phyloP scores from a whole-genome alignment of 2,888 invertebrate species.

The Philonicus albiceps region DNA sequence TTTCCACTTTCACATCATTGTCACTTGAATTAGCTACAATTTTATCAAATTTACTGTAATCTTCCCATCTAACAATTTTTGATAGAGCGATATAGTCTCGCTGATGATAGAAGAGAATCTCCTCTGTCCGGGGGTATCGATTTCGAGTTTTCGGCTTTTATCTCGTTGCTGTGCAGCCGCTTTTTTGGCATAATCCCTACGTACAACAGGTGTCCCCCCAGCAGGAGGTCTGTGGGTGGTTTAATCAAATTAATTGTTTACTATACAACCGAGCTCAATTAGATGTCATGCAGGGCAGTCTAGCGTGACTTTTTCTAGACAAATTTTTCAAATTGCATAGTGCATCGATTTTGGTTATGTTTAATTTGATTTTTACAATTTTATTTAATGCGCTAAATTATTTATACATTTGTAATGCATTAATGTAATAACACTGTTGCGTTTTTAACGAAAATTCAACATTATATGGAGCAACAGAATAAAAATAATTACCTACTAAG shows the following conservation, averaged over 20 bases:
- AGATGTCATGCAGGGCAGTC: background rate
- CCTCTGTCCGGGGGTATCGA: background rate
- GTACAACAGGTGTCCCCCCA: conserved; percentile 15
- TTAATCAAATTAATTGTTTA: background rate
- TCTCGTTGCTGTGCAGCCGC: background rate
- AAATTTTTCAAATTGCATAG: background rate
- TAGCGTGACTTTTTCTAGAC: background rate
- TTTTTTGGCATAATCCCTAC: background rate
- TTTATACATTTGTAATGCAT: background rate
- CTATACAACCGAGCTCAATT: background rate
- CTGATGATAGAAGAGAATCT: background rate
- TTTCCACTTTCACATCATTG: background rate
- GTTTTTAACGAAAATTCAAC: background rate
- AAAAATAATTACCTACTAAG: too few species aligned
- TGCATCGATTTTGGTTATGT: background rate
- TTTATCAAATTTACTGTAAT: background rate
- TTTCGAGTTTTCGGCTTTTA: background rate
- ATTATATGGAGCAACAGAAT: background rate
- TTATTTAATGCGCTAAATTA: background rate
- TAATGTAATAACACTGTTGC: background rate
- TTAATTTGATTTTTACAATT: background rate
- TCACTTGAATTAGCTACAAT: background rate
- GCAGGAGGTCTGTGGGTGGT: background rate
- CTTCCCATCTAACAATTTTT: background rate
- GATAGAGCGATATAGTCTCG: background rate